phyloP scores from a whole-genome alignment of 2,888 invertebrate species.

The Phengaris arion region DNA sequence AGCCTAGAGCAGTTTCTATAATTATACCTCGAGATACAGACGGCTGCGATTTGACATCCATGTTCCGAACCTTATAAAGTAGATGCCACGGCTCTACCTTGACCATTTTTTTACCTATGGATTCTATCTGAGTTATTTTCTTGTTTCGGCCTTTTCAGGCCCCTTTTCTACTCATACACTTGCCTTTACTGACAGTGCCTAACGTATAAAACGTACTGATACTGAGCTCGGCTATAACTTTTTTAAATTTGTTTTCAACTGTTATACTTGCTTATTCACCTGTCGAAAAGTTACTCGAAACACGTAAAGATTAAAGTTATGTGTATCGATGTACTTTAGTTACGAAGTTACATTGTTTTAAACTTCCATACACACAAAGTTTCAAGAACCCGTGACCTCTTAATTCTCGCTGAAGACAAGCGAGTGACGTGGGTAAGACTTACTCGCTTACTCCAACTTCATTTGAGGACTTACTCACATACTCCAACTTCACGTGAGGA shows the following conservation, averaged over 20 bases:
- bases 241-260: background rate
- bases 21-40: no score
- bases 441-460: background rate
- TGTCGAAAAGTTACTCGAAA: background rate
- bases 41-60: no score
- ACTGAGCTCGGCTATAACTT: background rate
- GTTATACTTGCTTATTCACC: background rate
- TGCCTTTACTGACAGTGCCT: no score
- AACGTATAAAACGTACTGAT: no score
- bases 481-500: constrained; percentile 1
- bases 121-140: no score
- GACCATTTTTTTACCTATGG: no score
- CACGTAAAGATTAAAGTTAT: background rate
- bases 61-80: no score
- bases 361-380: constrained; percentile 10
- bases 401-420: constrained; percentile 2
- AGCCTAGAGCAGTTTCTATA: no score
- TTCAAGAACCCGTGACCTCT: constrained; percentile 8
- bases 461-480: background rate
- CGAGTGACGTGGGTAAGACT: background rate
- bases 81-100: no score
- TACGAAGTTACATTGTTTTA: background rate
- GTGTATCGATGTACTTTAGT: background rate
- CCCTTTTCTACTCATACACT: no score
- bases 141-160: no score